Evolutionary conservation across 2,888 invertebrate species (phyloP).

Genomic region (Pocota personata): DNA sequence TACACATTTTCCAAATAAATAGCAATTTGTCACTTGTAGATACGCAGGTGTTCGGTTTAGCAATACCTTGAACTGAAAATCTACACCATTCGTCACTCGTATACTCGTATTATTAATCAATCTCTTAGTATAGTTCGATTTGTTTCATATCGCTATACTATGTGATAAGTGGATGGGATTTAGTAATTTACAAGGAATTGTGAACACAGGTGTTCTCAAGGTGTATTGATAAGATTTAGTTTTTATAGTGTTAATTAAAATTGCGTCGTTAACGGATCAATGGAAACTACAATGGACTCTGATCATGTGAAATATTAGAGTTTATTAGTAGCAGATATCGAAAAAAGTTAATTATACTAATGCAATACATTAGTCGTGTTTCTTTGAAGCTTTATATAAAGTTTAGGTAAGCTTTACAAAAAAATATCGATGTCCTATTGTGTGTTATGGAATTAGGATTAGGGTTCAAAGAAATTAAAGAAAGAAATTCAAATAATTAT

Average conservation of each 20-base stretch:
- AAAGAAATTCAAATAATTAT: too few species aligned
- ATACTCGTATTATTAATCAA: neutral
- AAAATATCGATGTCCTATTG: too few species aligned
- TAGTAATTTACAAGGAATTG: conserved; percentile 13
- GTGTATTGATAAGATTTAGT: neutral
- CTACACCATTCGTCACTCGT: neutral
- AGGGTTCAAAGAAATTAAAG: too few species aligned
- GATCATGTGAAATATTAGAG: neutral
- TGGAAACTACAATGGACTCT: neutral
- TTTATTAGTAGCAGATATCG: neutral
- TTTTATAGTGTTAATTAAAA: neutral
- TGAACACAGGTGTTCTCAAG: conserved; percentile 14
- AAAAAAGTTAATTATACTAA: neutral
- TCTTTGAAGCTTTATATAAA: too few species aligned
- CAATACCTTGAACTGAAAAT: neutral
- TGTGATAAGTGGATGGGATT: conserved; percentile 2
- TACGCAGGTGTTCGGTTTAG: conserved; percentile 24
- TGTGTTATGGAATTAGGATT: too few species aligned
- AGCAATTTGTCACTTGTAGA: conserved; percentile 2
- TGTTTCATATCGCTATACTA: neutral
- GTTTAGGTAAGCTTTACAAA: too few species aligned
- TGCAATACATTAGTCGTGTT: too few species aligned
- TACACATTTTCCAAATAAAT: neutral
- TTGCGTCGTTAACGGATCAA: neutral
- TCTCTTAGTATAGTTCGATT: neutral